Evolutionary conservation across 2,888 invertebrate genomes (phyloP).

Genomic region (Acanthacorydalis orientalis): DNA sequence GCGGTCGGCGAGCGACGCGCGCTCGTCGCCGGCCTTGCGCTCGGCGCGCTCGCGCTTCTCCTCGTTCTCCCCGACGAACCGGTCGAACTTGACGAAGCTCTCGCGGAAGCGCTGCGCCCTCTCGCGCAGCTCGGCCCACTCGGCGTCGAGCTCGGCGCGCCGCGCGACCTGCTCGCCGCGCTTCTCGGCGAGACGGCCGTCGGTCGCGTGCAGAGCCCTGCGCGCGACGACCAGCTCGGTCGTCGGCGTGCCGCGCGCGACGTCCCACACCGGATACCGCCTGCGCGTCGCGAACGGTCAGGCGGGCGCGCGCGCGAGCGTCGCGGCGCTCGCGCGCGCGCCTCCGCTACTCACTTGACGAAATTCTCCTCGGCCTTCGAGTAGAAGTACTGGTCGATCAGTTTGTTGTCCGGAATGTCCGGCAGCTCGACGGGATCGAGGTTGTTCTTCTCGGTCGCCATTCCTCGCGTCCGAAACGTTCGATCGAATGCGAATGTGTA

Average conservation of each 20-base stretch:
- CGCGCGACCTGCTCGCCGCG: conserved; percentile 26
- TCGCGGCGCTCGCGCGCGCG: conserved; percentile 38
- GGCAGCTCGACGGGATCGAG: conserved; percentile 22
- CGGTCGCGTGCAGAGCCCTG: conserved; percentile 32
- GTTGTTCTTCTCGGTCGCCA: neutral
- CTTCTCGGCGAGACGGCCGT: conserved; percentile 30
- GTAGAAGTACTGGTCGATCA: conserved; percentile 33
- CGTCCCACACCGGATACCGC: conserved; percentile 45
- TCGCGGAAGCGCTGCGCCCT: conserved; percentile 35
- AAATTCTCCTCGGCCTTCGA: conserved; percentile 33
- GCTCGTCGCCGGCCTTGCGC: conserved; percentile 37
- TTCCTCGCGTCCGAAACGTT: too few species aligned
- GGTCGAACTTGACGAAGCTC: conserved; percentile 43
- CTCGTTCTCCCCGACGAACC: conserved; percentile 44
- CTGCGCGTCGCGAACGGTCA: conserved; percentile 24
- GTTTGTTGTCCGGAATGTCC: conserved; percentile 32
- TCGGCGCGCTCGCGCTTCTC: conserved; percentile 45
- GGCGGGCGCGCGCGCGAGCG: conserved; percentile 35
- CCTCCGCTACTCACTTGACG: conserved; percentile 27
- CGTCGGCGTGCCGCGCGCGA: conserved; percentile 35
- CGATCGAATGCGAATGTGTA: too few species aligned
- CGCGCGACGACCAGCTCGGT: conserved; percentile 35
- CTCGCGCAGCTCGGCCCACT: conserved; percentile 35
- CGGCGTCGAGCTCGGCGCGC: conserved; percentile 28
- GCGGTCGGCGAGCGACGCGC: conserved; percentile 28